Percentiles rank a stretch among this genome's conserved stretches.
Conservation (phyloP, 2,797 vertebrate species). For the Epinephelus malabaricus region DNA sequence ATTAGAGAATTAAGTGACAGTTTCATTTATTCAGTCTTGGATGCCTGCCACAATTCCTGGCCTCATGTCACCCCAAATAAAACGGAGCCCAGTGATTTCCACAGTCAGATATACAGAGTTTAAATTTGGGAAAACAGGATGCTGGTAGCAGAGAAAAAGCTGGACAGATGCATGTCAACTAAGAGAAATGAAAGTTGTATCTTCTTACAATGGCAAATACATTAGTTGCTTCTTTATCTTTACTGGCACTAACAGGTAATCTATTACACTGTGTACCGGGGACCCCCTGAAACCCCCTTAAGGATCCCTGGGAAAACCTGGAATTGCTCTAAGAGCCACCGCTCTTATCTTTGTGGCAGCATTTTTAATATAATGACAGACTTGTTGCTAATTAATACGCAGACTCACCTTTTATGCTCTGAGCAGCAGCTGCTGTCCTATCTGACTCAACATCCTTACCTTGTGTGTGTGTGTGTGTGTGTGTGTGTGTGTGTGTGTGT, state of each 20-base stretch:
- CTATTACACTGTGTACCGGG: neutral
- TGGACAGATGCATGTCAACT: neutral
- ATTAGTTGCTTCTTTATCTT: neutral
- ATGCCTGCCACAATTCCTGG: too few species aligned
- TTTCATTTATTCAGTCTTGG: too few species aligned
- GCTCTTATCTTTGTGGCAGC: neutral
- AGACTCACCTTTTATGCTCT: slow-evolving; percentile 40
- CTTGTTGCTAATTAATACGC: slow-evolving; percentile 46
- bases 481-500: slow-evolving; percentile 6
- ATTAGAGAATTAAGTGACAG: too few species aligned
- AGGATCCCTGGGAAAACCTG: neutral
- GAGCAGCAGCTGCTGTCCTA: slow-evolving; percentile 33
- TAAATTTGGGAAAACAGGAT: too few species aligned
- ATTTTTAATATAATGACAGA: slow-evolving; percentile 19
- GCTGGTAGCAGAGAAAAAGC: too few species aligned
- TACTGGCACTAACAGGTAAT: neutral
- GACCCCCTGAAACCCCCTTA: neutral
- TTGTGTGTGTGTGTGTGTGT: neutral
- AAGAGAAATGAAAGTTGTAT: neutral
- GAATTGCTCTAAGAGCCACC: neutral
- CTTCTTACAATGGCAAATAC: neutral
- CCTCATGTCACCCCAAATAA: too few species aligned
- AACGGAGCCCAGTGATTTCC: too few species aligned
- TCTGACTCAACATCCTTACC: slow-evolving; percentile 33
- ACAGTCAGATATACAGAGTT: too few species aligned